These are phyloP conservation scores for Columba janthina DNA, from an alignment of 2,113 vertebrate genomes.

Conservation along the genomic window DNA sequence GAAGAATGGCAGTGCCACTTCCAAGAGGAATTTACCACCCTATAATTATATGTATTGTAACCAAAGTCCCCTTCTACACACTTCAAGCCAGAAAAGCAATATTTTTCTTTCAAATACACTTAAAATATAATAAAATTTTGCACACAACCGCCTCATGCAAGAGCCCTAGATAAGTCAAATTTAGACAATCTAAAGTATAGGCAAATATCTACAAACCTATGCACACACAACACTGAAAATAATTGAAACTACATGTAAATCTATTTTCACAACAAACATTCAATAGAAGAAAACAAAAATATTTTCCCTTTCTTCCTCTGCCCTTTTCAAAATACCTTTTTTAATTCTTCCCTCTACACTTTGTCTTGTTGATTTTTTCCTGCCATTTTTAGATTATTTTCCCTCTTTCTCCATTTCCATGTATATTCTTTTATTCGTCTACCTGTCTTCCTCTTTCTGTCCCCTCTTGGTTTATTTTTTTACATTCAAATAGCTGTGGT, in stretches of 20 bases:
- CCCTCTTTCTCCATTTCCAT: neutral
- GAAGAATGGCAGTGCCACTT: neutral
- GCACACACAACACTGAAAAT: neutral
- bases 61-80: neutral
- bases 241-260: neutral
- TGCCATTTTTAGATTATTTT: neutral
- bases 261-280: neutral
- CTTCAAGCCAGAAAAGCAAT: conserved; percentile 1
- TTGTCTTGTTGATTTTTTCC: neutral
- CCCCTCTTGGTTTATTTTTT: neutral
- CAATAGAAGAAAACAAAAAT: neutral
- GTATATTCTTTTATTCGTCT: neutral
- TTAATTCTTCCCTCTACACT: neutral
- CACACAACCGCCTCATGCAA: neutral
- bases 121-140: conserved; percentile 33
- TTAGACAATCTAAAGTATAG: neutral
- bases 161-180: neutral
- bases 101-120: conserved; percentile 22
- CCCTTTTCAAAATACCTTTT: neutral
- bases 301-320: neutral
- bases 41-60: conserved; percentile 23
- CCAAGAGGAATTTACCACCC: conserved; percentile 1
- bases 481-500: neutral
- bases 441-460: neutral
- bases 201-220: neutral